phyloP scores from a whole-genome alignment of 2,113 vertebrate species.

The Hipposideros armiger region DNA sequence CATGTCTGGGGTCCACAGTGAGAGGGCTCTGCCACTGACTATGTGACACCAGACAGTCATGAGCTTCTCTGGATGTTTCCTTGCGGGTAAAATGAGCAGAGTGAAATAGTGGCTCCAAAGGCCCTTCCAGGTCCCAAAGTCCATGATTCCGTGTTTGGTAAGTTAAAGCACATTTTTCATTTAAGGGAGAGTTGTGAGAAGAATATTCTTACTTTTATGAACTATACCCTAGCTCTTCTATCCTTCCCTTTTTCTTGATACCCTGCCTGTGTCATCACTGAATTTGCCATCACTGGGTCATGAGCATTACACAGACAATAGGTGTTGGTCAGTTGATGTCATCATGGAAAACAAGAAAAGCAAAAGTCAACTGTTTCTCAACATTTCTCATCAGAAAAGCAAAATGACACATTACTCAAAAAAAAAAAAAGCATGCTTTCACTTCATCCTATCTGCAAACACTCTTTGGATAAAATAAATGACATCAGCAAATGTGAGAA shows the following conservation, averaged over 20 bases:
- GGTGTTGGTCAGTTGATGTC: not conserved
- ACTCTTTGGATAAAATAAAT: slow-evolving; percentile 40
- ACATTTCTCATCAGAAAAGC: slow-evolving; percentile 23
- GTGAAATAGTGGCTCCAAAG: not conserved
- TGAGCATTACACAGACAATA: not conserved
- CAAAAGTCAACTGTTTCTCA: not conserved
- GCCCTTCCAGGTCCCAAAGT: not conserved
- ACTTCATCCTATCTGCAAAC: not conserved
- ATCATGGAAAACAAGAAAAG: slow-evolving; percentile 22
- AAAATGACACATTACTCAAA: slow-evolving; percentile 21
- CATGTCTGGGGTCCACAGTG: not conserved
- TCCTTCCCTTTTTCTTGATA: slow-evolving; percentile 11
- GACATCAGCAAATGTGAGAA: not conserved
- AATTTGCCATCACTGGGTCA: not conserved
- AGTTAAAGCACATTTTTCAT: not conserved
- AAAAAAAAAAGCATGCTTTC: not conserved
- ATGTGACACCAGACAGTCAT: not conserved
- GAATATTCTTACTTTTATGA: not conserved
- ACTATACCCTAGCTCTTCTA: not conserved
- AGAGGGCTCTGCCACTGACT: not conserved
- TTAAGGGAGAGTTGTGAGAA: slow-evolving; percentile 7
- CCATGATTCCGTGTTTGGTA: not conserved
- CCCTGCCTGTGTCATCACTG: not conserved
- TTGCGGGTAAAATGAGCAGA: not conserved
- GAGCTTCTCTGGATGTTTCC: not conserved